Evolutionary conservation across 2,888 invertebrate species (phyloP).

Genomic region (Drymonia ruficornis): DNA sequence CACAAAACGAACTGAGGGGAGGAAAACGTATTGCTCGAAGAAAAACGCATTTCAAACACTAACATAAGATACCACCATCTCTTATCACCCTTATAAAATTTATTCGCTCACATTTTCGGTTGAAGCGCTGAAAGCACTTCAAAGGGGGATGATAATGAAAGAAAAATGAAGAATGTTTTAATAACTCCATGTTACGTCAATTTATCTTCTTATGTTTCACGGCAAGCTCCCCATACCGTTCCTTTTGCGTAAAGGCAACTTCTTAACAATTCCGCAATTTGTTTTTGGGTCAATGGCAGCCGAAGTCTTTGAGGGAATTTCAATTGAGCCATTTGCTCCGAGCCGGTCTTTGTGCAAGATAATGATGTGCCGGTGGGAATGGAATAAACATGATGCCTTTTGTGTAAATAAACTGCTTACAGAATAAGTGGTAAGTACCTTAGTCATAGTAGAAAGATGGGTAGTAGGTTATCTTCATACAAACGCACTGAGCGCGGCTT

Average conservation of each 20-base stretch:
- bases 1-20: conserved; percentile 23
- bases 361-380: conserved; percentile 18
- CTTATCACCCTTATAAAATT: conserved; percentile 24
- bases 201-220: conserved; percentile 31
- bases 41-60: conserved; percentile 37
- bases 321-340: conserved; percentile 38
- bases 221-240: conserved; percentile 24
- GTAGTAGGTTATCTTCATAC: no score
- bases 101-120: conserved; percentile 24
- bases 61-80: conserved; percentile 21
- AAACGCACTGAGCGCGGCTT: no score
- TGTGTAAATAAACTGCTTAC: not conserved
- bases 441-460: no score
- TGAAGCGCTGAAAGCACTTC: conserved; percentile 27
- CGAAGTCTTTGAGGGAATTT: conserved; percentile 34
- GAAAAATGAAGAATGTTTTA: conserved; percentile 42
- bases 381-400: conserved; percentile 9
- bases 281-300: conserved; percentile 35
- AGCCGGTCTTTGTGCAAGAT: conserved; percentile 20
- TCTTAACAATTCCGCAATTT: conserved; percentile 38
- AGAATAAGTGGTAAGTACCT: conserved; percentile 3
- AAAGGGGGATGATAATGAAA: conserved; percentile 40
- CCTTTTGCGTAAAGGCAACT: conserved; percentile 32
- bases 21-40: conserved; percentile 39
- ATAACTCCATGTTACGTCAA: conserved; percentile 36